phyloP scores from a whole-genome alignment of 2,888 invertebrate species.

The Orthosia gothica region DNA sequence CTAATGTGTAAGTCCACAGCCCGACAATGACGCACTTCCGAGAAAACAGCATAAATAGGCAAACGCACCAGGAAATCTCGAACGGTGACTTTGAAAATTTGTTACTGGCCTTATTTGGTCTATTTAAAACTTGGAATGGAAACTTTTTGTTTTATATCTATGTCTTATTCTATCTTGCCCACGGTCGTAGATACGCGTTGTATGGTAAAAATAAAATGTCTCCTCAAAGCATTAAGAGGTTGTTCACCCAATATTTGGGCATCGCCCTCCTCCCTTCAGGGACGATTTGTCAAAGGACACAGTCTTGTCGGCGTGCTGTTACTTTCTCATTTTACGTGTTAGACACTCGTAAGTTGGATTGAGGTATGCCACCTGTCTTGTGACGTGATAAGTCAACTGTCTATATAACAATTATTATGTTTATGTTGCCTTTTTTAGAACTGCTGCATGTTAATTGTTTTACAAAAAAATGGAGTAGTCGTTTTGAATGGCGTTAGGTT shows the following conservation, averaged over 20 bases:
- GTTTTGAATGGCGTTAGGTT: conserved; percentile 15
- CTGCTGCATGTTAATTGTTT: conserved; percentile 11
- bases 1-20: conserved; percentile 60
- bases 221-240: conserved; percentile 89
- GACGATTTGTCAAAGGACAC: conserved; percentile 88
- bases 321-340: conserved; percentile 75
- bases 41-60: conserved; percentile 42
- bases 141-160: conserved; percentile 57
- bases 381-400: conserved; percentile 40
- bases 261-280: conserved; percentile 84
- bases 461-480: background rate
- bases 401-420: conserved; percentile 15
- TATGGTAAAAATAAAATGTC: conserved; percentile 91
- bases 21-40: conserved; percentile 55
- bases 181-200: conserved; percentile 77
- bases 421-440: conserved; percentile 22
- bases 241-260: conserved; percentile 91
- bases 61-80: conserved; percentile 45
- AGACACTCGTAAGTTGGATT: conserved; percentile 69
- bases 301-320: conserved; percentile 76
- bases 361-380: conserved; percentile 79
- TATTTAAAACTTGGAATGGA: conserved; percentile 67
- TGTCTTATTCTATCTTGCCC: conserved; percentile 69
- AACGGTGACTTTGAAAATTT: conserved; percentile 56
- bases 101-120: conserved; percentile 61